Conservation (phyloP, 2,888 invertebrate species). For the Heterodera filipjevi region DNA sequence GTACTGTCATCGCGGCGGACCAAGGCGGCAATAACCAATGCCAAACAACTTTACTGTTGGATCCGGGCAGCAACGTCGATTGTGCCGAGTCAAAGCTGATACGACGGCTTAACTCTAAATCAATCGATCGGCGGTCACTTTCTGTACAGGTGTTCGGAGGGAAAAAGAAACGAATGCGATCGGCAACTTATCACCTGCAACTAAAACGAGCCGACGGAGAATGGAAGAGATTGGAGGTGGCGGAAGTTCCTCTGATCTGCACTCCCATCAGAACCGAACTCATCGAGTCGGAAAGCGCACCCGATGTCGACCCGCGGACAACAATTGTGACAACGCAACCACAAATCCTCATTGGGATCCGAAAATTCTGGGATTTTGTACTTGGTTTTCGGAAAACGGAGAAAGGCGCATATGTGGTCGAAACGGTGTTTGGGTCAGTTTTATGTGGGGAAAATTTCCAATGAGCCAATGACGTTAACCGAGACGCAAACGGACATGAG, state of each 20-base stretch:
- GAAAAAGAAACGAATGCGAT: neutral
- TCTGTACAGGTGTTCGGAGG: constrained; percentile 4
- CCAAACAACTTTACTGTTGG: neutral
- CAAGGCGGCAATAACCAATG: neutral
- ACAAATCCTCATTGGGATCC: constrained; percentile 1
- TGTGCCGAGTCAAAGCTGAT: neutral
- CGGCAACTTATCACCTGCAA: neutral
- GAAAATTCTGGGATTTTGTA: constrained; percentile 6
- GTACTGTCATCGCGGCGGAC: neutral
- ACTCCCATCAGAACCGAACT: neutral
- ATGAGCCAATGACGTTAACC: neutral
- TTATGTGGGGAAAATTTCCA: neutral
- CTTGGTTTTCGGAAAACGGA: neutral
- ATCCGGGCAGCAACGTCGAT: neutral
- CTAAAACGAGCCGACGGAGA: neutral
- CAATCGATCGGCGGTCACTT: neutral
- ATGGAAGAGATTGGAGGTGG: neutral
- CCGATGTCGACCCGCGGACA: neutral
- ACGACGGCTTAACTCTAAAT: neutral
- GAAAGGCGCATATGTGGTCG: neutral
- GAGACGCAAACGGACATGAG: too few relatives aligned
- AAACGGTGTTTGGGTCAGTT: constrained; percentile 2
- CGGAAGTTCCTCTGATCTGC: neutral
- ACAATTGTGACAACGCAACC: neutral
- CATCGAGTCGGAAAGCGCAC: neutral